Conservation (phyloP, 2,113 vertebrate species). For the Phrynosoma platyrhinos region DNA sequence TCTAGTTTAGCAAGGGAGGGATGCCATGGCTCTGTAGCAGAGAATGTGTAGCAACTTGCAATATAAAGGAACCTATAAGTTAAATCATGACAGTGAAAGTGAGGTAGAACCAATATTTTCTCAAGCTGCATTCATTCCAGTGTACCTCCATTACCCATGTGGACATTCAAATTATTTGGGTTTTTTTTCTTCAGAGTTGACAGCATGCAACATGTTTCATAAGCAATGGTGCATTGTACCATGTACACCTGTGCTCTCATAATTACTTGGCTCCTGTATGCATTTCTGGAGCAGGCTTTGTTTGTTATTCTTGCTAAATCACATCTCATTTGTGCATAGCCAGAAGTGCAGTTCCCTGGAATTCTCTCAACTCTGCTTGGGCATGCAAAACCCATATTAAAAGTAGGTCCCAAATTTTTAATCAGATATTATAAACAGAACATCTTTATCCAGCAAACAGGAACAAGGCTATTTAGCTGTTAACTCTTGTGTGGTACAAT, state of each 20-base stretch:
- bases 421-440: not conserved
- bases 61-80: not conserved
- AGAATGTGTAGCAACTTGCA: not conserved
- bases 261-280: not conserved
- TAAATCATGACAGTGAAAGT: not conserved
- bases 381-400: slow-evolving; percentile 7
- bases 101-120: not conserved
- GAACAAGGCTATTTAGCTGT: not conserved
- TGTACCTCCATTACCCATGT: not conserved
- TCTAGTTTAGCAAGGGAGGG: not conserved
- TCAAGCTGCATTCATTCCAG: not conserved
- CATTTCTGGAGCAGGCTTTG: not conserved
- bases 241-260: not conserved
- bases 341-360: slow-evolving; percentile 1
- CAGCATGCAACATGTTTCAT: not conserved
- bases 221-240: not conserved
- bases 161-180: not conserved
- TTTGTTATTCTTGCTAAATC: slow-evolving; percentile 5
- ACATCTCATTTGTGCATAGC: not conserved
- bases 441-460: not conserved
- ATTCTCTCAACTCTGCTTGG: not conserved
- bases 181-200: not conserved
- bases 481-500: not conserved
- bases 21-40: not conserved
- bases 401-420: not conserved